Conservation (phyloP, 2,113 vertebrate species). For the Sorex araneus region DNA sequence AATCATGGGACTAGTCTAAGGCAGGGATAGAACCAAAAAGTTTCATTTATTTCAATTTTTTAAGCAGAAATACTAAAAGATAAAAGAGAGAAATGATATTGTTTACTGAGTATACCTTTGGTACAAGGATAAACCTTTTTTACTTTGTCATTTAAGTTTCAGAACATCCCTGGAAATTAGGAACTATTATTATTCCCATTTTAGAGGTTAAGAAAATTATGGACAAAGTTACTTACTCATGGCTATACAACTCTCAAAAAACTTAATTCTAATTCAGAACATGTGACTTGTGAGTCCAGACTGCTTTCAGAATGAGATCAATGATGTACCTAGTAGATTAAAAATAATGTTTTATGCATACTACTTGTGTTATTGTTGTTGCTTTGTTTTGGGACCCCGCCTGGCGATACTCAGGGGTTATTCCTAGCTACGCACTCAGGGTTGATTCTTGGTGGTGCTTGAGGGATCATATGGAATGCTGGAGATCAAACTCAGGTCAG, state of each 20-base stretch:
- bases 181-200: not conserved
- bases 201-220: constrained; percentile 13
- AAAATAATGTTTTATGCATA: constrained; percentile 1
- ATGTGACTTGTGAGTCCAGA: not conserved
- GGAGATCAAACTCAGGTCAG: too few species aligned
- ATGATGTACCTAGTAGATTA: not conserved
- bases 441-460: too few species aligned
- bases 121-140: not conserved
- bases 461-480: too few species aligned
- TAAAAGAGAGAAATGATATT: not conserved
- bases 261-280: not conserved
- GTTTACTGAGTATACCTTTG: not conserved
- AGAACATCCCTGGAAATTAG: not conserved
- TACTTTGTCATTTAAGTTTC: not conserved
- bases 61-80: not conserved
- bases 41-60: not conserved
- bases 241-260: constrained; percentile 7
- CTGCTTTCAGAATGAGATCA: constrained; percentile 6
- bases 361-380: not conserved
- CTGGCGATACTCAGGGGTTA: not conserved
- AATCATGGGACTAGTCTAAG: not conserved
- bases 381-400: too few species aligned
- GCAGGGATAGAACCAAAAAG: not conserved
- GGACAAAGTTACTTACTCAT: constrained; percentile 17
- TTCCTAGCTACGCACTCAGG: too few species aligned